phyloP scores from a whole-genome alignment of 2,888 invertebrate genomes.

The Camponotus fellah region DNA sequence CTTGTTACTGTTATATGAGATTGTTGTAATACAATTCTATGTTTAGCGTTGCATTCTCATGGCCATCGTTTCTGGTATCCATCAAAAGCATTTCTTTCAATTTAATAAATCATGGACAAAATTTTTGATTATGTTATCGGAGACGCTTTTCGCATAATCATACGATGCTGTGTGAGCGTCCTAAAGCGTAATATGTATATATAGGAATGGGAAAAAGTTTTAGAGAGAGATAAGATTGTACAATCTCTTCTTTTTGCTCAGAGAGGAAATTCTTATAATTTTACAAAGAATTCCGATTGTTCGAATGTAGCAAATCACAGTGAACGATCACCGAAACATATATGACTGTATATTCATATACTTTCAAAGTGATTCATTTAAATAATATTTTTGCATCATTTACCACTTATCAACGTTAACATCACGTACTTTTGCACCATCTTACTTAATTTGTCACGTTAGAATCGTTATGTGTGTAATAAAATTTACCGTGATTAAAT shows the following conservation, averaged over 20 bases:
- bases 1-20: constrained; percentile 13
- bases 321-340: constrained; percentile 13
- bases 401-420: not conserved
- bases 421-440: constrained; percentile 21
- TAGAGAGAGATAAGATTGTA: constrained; percentile 25
- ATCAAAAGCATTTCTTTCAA: not conserved
- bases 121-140: constrained; percentile 45
- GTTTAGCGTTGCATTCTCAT: constrained; percentile 6
- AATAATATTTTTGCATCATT: constrained; percentile 13
- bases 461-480: constrained; percentile 1
- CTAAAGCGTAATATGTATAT: constrained; percentile 40
- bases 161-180: constrained; percentile 12
- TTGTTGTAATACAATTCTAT: not conserved
- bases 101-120: constrained; percentile 22
- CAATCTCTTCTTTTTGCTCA: constrained; percentile 20
- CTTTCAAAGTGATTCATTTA: not conserved
- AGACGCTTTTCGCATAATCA: constrained; percentile 15
- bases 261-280: constrained; percentile 13
- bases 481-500: constrained; percentile 1
- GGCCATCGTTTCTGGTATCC: constrained; percentile 13
- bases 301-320: constrained; percentile 26
- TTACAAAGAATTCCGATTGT: constrained; percentile 19
- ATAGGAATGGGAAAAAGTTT: constrained; percentile 14
- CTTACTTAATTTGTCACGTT: not conserved
- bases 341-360: not conserved